Base-by-base conservation (phyloP, 2,888 invertebrate genomes). In the Rhabditoides inermis region DNA sequence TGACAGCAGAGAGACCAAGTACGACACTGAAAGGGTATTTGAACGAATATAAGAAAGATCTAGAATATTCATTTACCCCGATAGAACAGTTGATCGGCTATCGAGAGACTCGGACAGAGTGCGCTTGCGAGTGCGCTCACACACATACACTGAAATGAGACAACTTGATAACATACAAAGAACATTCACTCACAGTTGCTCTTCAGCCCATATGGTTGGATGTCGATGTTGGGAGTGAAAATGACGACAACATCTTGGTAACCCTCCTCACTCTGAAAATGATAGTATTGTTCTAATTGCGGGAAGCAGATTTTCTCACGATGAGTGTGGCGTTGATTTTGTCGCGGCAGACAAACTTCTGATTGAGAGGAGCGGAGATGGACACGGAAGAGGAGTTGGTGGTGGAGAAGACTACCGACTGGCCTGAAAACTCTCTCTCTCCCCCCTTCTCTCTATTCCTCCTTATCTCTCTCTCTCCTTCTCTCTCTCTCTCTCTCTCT, bases 81-180 rank as follows among this genome's bases (percentile, higher is more conserved):
- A 72, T 46, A 72, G 63, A 20, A 72, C 55, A 20, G 73, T 72
- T 30, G 72, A 68, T 44, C 58, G 56, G 56, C 64, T 62, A 28
- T 73, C 65, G 46, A 72, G 65, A 7, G 65, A 62, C 37, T 72
- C 73, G 28, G 58, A 55, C 1, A 72, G 56, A 3, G 70, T 70
- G 30, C 71, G 56, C n/a, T 65, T 57, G 3, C 70, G 58, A 2
- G 73, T 73, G 20, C 73, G 42, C 40, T 72, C 73, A 53, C 73
- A 72, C 12, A 72, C 49, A 40, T 64, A 72, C 27, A 63, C 73
- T 72, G 52, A 55, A 70, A n/a, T n/a, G n/a, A n/a, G n/a, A n/a
- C n/a, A n/a, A 68, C 35, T 40, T 39, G 40, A 36, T 18, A 3
- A 7, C n/a, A 25, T n/a, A 27, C n/a, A 27, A 12, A 20, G 6